phyloP scores from a whole-genome alignment of 2,797 vertebrate species.

The Numenius phaeopus region DNA sequence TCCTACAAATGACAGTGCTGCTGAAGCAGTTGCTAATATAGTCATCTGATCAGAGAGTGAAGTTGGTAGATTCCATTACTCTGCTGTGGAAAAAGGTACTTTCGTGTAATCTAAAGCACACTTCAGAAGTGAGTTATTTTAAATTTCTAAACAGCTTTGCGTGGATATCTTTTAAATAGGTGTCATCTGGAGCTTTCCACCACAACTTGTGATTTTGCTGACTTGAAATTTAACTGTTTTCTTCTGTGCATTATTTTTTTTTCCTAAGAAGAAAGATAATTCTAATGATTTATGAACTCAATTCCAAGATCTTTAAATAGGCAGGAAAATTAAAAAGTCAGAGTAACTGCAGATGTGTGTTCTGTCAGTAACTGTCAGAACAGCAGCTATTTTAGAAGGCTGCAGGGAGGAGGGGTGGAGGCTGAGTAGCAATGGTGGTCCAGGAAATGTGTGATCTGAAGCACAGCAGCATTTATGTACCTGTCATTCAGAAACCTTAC shows the following conservation, averaged over 20 bases:
- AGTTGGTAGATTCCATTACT: neutral
- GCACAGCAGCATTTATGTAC: constrained; percentile 13
- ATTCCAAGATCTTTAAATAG: constrained; percentile 42
- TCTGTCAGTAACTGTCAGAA: constrained; percentile 21
- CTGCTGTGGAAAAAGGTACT: neutral
- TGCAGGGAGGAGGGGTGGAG: constrained; percentile 36
- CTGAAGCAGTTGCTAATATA: neutral
- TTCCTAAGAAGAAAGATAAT: neutral
- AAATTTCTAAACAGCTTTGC: neutral
- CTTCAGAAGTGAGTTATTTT: constrained; percentile 31
- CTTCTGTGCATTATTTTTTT: neutral
- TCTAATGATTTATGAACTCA: constrained; percentile 19
- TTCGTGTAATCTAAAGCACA: neutral
- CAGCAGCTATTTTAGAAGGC: constrained; percentile 43
- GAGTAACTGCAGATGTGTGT: constrained; percentile 31
- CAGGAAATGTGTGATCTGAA: constrained; percentile 45
- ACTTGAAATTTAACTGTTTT: constrained; percentile 33
- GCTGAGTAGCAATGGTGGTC: neutral
- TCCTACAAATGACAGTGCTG: accelerated
- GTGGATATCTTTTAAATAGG: neutral
- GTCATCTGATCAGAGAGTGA: neutral
- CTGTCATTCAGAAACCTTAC: constrained; percentile 16
- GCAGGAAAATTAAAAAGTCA: constrained; percentile 35
- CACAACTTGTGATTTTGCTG: neutral
- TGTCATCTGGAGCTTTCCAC: neutral